These are phyloP conservation scores for Parauchenoglanis punctatus DNA, from an alignment of 2,797 vertebrate species.

Conservation along the genomic window DNA sequence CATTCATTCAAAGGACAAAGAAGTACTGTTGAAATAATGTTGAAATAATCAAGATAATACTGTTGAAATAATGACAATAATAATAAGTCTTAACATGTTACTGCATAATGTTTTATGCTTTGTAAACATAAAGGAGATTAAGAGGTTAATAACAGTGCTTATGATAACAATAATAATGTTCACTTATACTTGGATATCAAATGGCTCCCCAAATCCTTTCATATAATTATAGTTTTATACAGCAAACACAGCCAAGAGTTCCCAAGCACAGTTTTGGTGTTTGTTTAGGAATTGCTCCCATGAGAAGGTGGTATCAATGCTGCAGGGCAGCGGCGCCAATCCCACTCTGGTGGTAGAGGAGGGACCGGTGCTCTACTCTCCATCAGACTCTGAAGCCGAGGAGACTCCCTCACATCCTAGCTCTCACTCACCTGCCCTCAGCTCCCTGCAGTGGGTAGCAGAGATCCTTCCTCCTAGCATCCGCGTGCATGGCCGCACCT, in stretches of 20 bases:
- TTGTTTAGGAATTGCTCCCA: constrained; percentile 91
- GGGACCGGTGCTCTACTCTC: constrained; percentile 81
- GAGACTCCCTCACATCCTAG: constrained; percentile 75
- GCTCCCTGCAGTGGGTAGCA: constrained; percentile 95
- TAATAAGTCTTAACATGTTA: neutral
- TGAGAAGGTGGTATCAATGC: constrained; percentile 98
- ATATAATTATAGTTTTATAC: neutral
- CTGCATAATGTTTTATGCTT: neutral
- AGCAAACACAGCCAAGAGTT: neutral
- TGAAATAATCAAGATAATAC: neutral
- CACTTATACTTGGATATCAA: neutral
- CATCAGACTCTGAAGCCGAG: constrained; percentile 82
- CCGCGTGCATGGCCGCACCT: constrained; percentile 92
- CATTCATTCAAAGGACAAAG: neutral
- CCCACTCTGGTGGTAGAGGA: constrained; percentile 95
- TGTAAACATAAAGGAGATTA: neutral
- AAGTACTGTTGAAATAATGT: neutral
- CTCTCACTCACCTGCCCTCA: constrained; percentile 84
- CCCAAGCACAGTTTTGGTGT: constrained; percentile 10
- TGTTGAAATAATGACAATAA: neutral
- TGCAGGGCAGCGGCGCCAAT: constrained; percentile 96
- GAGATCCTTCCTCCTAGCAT: constrained; percentile 97
- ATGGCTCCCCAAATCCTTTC: neutral
- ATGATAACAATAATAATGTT: neutral
- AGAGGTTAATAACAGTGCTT: neutral